phyloP scores from a whole-genome alignment of 2,113 vertebrate species.

The Dryoscopus gambensis region DNA sequence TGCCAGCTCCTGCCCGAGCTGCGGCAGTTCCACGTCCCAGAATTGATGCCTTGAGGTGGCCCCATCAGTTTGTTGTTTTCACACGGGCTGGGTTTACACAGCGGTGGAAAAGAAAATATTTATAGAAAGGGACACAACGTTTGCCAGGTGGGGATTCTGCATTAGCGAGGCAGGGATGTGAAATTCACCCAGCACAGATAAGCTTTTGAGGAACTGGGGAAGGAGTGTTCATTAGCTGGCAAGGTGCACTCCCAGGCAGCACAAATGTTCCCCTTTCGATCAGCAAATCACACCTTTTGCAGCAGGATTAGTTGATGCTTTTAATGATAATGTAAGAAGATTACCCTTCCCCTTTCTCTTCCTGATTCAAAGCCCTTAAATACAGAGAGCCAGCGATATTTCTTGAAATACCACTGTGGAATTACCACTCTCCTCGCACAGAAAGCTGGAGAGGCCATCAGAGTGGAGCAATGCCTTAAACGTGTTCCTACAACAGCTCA shows the following conservation, averaged over 20 bases:
- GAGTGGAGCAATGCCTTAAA: background rate
- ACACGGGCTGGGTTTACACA: background rate
- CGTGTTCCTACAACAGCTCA: background rate
- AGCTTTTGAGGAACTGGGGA: background rate
- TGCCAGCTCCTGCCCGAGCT: background rate
- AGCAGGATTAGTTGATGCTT: slow-evolving; percentile 43
- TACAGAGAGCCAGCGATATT: background rate
- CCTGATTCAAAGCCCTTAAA: background rate
- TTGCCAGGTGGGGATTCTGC: background rate
- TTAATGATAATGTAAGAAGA: slow-evolving; percentile 52
- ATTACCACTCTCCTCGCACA: background rate
- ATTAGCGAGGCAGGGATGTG: background rate
- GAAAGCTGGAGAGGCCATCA: background rate
- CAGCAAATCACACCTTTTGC: slow-evolving; percentile 25
- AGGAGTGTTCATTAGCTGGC: background rate
- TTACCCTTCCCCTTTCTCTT: slow-evolving; percentile 20
- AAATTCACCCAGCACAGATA: background rate
- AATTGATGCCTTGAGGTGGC: too few species aligned
- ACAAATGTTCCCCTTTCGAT: background rate
- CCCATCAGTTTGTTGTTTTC: background rate
- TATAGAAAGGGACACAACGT: background rate
- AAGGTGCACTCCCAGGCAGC: background rate
- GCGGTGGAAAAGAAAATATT: background rate
- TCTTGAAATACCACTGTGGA: background rate
- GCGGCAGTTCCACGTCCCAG: background rate